Evolutionary conservation across 2,888 invertebrate species (phyloP).

Genomic region (Mycogona germanica): DNA sequence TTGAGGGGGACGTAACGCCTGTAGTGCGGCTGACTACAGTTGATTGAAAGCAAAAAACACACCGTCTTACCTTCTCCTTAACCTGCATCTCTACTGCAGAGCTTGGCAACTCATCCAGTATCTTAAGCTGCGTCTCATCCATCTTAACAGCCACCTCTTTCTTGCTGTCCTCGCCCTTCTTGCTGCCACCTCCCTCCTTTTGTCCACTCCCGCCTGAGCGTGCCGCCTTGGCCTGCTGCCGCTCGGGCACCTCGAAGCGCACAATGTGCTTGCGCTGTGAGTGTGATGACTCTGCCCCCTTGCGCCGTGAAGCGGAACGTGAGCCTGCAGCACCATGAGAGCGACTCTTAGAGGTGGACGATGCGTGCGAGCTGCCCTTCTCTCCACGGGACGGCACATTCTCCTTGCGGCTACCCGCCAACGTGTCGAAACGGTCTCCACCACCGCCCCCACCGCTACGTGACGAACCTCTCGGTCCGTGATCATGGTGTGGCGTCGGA

Average conservation of each 20-base stretch:
- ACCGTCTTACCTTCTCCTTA: constrained; percentile 70
- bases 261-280: constrained; percentile 22
- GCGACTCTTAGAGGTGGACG: neutral
- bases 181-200: constrained; percentile 17
- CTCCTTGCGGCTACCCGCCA: constrained; percentile 17
- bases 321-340: neutral
- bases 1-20: no score
- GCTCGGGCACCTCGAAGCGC: constrained; percentile 22
- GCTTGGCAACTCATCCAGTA: constrained; percentile 77
- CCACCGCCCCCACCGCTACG: no score
- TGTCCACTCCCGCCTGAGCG: constrained; percentile 7
- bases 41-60: no score
- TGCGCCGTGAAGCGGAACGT: neutral
- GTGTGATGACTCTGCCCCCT: neutral
- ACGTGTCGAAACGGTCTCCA: constrained; percentile 18
- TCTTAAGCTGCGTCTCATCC: constrained; percentile 67
- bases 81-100: constrained; percentile 90
- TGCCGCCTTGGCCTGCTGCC: constrained; percentile 13
- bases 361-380: neutral
- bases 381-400: constrained; percentile 11
- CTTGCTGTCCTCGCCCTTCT: constrained; percentile 33
- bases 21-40: no score
- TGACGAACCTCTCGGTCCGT: neutral
- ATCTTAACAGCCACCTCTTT: constrained; percentile 57
- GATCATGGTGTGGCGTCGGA: neutral